Base-by-base conservation (phyloP, 2,888 invertebrate genomes). In the Megaustenia siamemsis region DNA sequence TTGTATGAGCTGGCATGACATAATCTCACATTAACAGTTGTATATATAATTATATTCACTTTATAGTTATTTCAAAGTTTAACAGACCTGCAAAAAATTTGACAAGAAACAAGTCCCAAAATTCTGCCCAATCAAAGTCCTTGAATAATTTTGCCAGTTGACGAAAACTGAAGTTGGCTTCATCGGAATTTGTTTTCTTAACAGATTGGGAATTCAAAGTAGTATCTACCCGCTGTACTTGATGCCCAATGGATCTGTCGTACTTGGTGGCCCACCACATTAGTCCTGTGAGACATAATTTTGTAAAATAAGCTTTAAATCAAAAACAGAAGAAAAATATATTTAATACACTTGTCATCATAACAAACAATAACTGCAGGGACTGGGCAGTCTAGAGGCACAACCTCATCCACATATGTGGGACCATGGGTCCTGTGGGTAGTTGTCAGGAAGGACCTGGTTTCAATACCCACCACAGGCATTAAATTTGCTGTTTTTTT, bases 101-200 rank as follows among this genome's bases (percentile, higher is more conserved):
- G n/a, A 93, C 88, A 3, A 92, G 85, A 84, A 94, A 92, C 32
- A 94, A 86, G 85, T 94, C 93, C 93, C 94, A 93, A 18, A 93
- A 86, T 40, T 90, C 84, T 12, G 79, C 40, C 93, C 83, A 83
- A 32, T 83, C 78, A 78, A 83, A 83, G 8, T 83, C 83, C 21
- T 32, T 88, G 78, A 93, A 88, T 18, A 91, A 89, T 45, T 86
- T 81, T 45, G 90, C 69, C 56, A 92, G 88, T 15, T 84, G 69
- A 38, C 79, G 85, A 1, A 89, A 87, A 73, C 84, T 90, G 68
- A 91, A 90, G 78, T 86, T 87, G 40, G 88, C 81, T 86, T 91
- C 90, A 66, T 86, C 89, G 0, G 89, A 88, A 35, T 81, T 84
- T 32, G 88, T 73, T 63, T 88, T 89, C 69, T 87, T 89, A 32